Percentiles rank a stretch among this genome's conserved stretches.
These are phyloP conservation scores for Slavum lentiscoides DNA, from an alignment of 2,888 invertebrate genomes.

Conservation along the genomic window DNA sequence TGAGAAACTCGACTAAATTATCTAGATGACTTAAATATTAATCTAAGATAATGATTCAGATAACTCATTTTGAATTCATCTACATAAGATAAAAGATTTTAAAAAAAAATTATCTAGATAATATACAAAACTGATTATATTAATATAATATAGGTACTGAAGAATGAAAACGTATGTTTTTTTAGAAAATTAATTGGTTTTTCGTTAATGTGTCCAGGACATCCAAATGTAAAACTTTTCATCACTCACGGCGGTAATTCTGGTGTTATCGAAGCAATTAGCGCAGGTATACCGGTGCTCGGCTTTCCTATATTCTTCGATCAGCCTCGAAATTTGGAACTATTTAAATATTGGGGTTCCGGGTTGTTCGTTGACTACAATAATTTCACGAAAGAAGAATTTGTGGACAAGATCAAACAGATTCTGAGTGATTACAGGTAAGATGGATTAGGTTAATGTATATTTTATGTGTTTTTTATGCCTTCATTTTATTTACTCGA, in stretches of 20 bases:
- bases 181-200: neutral
- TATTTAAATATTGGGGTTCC: slow-evolving; percentile 38
- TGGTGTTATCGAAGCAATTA: slow-evolving; percentile 38
- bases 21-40: too few species aligned
- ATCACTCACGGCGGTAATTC: slow-evolving; percentile 49
- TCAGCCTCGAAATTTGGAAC: slow-evolving; percentile 44
- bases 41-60: too few species aligned
- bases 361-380: slow-evolving; percentile 22
- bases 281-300: slow-evolving; percentile 35
- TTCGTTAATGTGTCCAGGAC: slow-evolving; percentile 19
- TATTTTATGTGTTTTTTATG: neutral
- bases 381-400: slow-evolving; percentile 41
- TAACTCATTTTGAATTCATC: too few species aligned
- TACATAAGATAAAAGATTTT: too few species aligned
- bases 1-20: too few species aligned
- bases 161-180: neutral
- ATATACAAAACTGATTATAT: too few species aligned
- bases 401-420: slow-evolving; percentile 32
- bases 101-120: too few species aligned
- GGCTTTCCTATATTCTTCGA: slow-evolving; percentile 44
- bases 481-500: too few species aligned
- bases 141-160: too few species aligned
- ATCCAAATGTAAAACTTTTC: slow-evolving; percentile 47
- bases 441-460: neutral
- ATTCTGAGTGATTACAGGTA: slow-evolving; percentile 28